These are phyloP conservation scores for Aphaenogaster ashmeadi DNA, from an alignment of 1,140 invertebrate species.

Conservation along the genomic window DNA sequence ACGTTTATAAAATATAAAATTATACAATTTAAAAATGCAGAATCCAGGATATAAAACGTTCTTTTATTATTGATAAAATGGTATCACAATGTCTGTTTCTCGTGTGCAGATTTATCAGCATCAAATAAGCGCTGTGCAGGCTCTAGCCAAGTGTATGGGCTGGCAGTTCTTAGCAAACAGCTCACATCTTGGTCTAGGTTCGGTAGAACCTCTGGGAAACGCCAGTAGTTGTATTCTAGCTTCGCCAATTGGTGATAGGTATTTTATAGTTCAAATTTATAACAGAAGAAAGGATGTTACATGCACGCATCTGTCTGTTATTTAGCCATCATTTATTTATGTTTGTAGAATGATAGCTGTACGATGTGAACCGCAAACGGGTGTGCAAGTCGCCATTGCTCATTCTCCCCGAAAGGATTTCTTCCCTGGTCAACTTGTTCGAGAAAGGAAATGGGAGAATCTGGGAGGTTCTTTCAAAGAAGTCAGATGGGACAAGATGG, in stretches of 20 bases:
- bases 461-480: slow-evolving; percentile 96
- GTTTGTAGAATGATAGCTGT: slow-evolving; percentile 94
- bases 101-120: slow-evolving; percentile 94
- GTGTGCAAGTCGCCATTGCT: slow-evolving; percentile 91
- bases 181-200: slow-evolving; percentile 94
- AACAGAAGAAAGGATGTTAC: not conserved
- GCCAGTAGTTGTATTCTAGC: slow-evolving; percentile 94
- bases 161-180: slow-evolving; percentile 96
- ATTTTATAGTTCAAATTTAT: slow-evolving; percentile 50
- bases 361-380: slow-evolving; percentile 93
- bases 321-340: slow-evolving; percentile 11
- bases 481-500: slow-evolving; percentile 97
- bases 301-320: too few species aligned
- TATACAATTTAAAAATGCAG: not conserved
- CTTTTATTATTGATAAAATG: slow-evolving; percentile 11
- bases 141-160: slow-evolving; percentile 96
- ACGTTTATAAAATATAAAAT: not conserved
- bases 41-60: not conserved
- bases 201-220: slow-evolving; percentile 96
- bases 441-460: slow-evolving; percentile 97
- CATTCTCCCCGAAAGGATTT: slow-evolving; percentile 95
- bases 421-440: slow-evolving; percentile 94
- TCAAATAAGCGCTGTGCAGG: slow-evolving; percentile 95
- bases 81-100: slow-evolving; percentile 24
- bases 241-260: slow-evolving; percentile 94